A percentile compares a stretch with the other conserved stretches of the same genome.
Evolutionary conservation across 2,797 vertebrate genomes (phyloP).

Genomic region (Triplophysa bombifrons): DNA sequence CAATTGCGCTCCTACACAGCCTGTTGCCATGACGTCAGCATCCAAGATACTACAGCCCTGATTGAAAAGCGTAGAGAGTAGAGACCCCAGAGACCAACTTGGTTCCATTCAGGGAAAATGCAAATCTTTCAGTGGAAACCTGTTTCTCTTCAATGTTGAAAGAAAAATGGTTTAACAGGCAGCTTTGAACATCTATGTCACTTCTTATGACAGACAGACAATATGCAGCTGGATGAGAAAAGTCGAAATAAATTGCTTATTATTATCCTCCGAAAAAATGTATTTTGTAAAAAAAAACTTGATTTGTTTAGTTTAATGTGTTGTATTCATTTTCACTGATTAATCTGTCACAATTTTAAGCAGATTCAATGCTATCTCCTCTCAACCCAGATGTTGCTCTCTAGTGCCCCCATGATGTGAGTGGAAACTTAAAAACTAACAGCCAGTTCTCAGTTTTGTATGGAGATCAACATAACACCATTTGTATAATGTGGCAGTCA

Average conservation of each 20-base stretch:
- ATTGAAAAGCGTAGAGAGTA: slow-evolving; percentile 21
- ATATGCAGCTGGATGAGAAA: neutral
- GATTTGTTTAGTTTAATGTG: neutral
- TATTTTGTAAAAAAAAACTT: neutral
- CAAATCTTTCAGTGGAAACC: neutral
- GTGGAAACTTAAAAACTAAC: neutral
- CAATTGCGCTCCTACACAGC: slow-evolving; percentile 31
- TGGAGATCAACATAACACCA: slow-evolving; percentile 29
- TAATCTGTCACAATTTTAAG: neutral
- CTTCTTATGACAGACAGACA: slow-evolving; percentile 7
- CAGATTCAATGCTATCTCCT: neutral
- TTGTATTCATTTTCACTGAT: neutral
- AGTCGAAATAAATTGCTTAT: slow-evolving; percentile 5
- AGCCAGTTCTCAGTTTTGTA: slow-evolving; percentile 11
- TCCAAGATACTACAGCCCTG: slow-evolving; percentile 13
- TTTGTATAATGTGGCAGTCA: slow-evolving; percentile 23
- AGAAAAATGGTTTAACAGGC: neutral
- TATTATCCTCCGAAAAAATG: neutral
- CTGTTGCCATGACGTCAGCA: slow-evolving; percentile 45
- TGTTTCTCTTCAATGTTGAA: slow-evolving; percentile 12
- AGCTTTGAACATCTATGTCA: slow-evolving; percentile 10
- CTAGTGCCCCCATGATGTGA: neutral
- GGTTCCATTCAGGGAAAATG: slow-evolving; percentile 19
- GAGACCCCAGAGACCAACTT: slow-evolving; percentile 23
- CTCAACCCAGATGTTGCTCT: slow-evolving; percentile 1